Evolutionary conservation across 2,113 vertebrate species (phyloP).

Genomic region (Kobus ellipsiprymnus): DNA sequence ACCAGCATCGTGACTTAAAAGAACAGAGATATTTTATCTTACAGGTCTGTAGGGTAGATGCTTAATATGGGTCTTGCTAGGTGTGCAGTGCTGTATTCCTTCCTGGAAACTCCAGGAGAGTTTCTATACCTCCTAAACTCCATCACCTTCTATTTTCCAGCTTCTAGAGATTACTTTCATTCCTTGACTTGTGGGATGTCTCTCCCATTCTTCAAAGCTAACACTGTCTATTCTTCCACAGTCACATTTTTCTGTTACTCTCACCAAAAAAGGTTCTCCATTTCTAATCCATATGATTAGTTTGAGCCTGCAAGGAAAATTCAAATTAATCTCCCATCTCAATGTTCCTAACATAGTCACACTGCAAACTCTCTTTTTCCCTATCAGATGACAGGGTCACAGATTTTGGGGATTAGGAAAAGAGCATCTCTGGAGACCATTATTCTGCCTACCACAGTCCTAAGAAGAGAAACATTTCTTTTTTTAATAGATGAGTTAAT

Average conservation of each 20-base stretch:
- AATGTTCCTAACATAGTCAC: background rate
- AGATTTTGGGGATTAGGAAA: background rate
- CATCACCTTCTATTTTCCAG: background rate
- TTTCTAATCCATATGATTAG: background rate
- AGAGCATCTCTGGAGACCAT: background rate
- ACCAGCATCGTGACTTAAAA: background rate
- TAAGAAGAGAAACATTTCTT: background rate
- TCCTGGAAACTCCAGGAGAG: background rate
- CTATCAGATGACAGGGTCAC: background rate
- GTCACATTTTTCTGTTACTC: background rate
- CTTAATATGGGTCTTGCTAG: background rate
- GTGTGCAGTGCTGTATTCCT: accelerated
- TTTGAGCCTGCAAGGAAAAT: background rate
- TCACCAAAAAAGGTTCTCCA: background rate
- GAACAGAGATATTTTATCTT: background rate
- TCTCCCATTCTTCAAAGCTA: background rate
- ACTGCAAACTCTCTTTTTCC: background rate
- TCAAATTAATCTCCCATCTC: background rate
- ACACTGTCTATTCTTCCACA: background rate
- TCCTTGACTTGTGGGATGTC: background rate
- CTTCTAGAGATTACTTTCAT: background rate
- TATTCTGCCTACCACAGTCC: background rate
- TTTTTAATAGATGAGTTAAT: background rate
- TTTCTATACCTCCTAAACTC: background rate
- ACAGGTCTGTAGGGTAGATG: accelerated